phyloP scores from a whole-genome alignment of 2,888 invertebrate species.

The Catonia carolina region DNA sequence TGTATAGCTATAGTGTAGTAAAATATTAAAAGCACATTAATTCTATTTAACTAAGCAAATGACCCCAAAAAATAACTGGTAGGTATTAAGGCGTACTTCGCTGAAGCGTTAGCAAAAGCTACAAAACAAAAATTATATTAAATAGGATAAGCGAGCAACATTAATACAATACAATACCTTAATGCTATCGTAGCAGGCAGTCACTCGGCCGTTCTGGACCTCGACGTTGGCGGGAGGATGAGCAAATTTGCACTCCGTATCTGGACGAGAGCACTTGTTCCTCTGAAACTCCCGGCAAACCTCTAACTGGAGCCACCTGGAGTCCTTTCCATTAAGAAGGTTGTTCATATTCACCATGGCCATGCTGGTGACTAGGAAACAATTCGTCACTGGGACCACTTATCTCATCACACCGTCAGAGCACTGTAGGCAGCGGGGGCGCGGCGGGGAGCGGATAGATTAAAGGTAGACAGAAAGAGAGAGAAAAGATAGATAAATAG shows the following conservation, averaged over 20 bases:
- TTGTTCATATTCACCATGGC: conserved; percentile 96
- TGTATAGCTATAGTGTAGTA: no score
- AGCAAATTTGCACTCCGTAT: conserved; percentile 99
- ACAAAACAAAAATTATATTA: no score
- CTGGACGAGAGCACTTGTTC: conserved; percentile 98
- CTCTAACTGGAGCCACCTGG: conserved; percentile 99
- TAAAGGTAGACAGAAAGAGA: conserved; percentile 35
- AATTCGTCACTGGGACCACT: conserved; percentile 15
- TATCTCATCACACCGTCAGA: no score
- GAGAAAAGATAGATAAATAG: conserved; percentile 18
- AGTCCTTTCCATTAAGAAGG: conserved; percentile 96
- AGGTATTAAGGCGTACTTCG: no score
- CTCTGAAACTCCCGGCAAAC: conserved; percentile 99
- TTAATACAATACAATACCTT: conserved; percentile 62
- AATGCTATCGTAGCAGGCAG: conserved; percentile 99
- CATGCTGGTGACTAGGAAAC: conserved; percentile 42
- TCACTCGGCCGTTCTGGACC: conserved; percentile 99
- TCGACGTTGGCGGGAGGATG: conserved; percentile 99
- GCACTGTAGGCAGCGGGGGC: conserved; percentile 10
- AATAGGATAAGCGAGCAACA: no score
- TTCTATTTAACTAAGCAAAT: no score
- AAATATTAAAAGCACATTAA: no score
- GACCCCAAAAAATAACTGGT: no score
- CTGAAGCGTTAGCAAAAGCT: no score
- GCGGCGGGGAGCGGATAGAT: conserved; percentile 40